Evolutionary conservation across 2,888 invertebrate genomes (phyloP), one percentile per base, ranked within the genome.

Genomic region (Eumacrocentrus americanus): DNA sequence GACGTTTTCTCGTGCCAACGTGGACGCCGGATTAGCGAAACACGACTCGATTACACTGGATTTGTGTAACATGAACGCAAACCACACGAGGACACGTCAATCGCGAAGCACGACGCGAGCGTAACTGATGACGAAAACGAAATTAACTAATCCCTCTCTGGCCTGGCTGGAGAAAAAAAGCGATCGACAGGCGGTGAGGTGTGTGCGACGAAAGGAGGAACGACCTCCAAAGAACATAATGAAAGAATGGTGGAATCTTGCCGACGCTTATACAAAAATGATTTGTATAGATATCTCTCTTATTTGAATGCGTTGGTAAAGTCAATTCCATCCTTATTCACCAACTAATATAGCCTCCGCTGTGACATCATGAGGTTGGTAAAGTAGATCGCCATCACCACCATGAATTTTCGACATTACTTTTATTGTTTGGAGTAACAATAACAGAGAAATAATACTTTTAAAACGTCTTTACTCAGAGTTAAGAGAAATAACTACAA

Each of bases 191-290:
- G 35, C 7, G 7, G 9, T 14, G 9, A 16, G n/a, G n/a, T 34
- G 20, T 20, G 20, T 35, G 35, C 29, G 22, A 1, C 22, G 44
- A 11, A 16, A 14, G 23, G 38, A n/a, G 20, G 14, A 38, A 48
- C 23, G 37, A 35, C 38, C 38, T 52, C 35, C 23, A 20, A 22
- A 38, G 22, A 38, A 52, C 29, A 22, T 50, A 52, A 37, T 52
- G 16, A 14, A 22, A 25, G 22, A 22, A 38, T 23, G 23, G 51
- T 37, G 51, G n/a, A 22, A 37, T 52, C 23, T 38, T 1, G n/a
- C 22, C n/a, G 50, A 9, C 29, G 9, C 9, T 29, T 29, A 29
- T 29, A 6, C 5, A 4, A 29, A 29, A 29, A 6, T 29, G 9
- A 29, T 6, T 29, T 29, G 29, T 6, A 29, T 6, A 6, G 4